Percentiles rank a stretch among this genome's conserved stretches.
Conservation (phyloP, 2,113 vertebrate species). For the Vimba vimba region DNA sequence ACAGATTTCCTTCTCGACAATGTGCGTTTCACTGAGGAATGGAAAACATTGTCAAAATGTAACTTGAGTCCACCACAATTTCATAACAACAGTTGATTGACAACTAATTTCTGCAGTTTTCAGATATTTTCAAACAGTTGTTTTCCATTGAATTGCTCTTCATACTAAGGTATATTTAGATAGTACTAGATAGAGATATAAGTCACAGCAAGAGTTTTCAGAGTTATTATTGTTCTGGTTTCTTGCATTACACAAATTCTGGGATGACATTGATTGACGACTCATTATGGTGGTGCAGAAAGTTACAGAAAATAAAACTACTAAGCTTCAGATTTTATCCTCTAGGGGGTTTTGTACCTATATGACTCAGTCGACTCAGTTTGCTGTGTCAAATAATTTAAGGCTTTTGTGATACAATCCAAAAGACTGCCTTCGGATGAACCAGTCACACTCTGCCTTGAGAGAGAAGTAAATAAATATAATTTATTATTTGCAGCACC, state of each 20-base stretch:
- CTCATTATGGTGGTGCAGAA: not conserved
- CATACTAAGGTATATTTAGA: not conserved
- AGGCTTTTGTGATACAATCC: slow-evolving; percentile 15
- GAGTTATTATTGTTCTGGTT: not conserved
- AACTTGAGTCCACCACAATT: not conserved
- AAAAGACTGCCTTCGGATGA: slow-evolving; percentile 6
- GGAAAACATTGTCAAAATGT: not conserved
- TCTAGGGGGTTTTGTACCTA: not conserved
- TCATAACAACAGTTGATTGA: not conserved
- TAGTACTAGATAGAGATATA: not conserved
- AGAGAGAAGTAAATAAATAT: not conserved
- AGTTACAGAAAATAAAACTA: too few relatives aligned
- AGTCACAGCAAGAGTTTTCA: not conserved
- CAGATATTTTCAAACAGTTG: not conserved
- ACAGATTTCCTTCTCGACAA: slow-evolving; percentile 63
- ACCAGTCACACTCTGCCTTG: not conserved
- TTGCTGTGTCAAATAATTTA: not conserved
- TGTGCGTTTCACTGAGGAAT: not conserved
- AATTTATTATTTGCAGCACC: not conserved
- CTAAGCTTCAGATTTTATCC: not conserved
- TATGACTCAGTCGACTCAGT: not conserved
- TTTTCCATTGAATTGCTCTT: not conserved
- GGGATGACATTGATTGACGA: not conserved
- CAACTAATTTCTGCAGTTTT: not conserved
- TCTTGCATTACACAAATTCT: not conserved